Evolutionary conservation across 2,797 vertebrate species (phyloP), one percentile per base, ranked within the genome.

Genomic region (Crypturellus tataupa): DNA sequence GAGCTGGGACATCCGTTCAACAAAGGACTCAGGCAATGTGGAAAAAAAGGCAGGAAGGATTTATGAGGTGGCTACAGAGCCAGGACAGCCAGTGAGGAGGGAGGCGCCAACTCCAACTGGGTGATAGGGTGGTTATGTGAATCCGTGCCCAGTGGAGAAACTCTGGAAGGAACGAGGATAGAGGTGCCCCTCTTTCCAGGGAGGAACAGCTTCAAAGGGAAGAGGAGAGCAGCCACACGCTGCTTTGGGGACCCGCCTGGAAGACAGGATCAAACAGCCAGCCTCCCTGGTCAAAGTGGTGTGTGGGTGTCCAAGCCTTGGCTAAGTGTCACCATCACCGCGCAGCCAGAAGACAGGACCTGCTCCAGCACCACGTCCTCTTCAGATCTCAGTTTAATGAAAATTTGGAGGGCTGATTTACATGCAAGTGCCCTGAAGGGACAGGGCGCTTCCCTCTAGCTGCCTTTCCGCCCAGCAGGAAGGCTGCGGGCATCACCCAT

Each of bases 291-390:
- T 55, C 51, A 4, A 8, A 81, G 59, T 10, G 4, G 9, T 2
- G 31, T 1, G 2, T 0, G 18, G 35, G 10, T 4, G 14, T 83
- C 51, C 40, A 64, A 1, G 25, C 56, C 37, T 44, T 13, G 39
- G 10, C 39, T 25, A 37, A 23, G 46, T 1, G 17, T 12, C 69
- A 55, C 67, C 37, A 75, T 46, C 47, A n/a, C 4, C 29, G 75
- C n/a, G 29, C 1, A 2, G 11, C 51, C n/a, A 29, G 14, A 73
- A 39, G 27, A 70, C 20, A 75, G 12, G 6, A 73, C 7, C 4
- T 3, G 8, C 42, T 59, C 8, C 40, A 33, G 8, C 44, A 80
- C 1, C 10, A 51, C 10, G 67, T 78, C 75, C 67, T 31, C 80
- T 89, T 40, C 53, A 80, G 82, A 3, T 7, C 16, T 55, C 12